A percentile compares a stretch with the other conserved stretches of the same genome.
These are phyloP conservation scores for Zoroaster sp. DNA, from an alignment of 53 echinoderm and acorn worm species.

Conservation along the genomic window DNA sequence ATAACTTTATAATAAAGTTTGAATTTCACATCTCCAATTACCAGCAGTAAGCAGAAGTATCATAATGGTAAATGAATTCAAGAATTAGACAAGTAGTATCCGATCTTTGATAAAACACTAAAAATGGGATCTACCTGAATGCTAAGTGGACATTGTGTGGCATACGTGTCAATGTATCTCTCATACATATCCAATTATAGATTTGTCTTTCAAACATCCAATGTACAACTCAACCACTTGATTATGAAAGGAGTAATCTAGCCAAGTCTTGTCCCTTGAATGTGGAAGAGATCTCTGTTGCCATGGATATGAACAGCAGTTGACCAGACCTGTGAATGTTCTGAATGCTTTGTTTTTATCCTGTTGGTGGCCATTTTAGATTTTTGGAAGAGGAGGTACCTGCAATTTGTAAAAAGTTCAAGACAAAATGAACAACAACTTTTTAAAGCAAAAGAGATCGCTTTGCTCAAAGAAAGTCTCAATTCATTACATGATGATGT, in stretches of 20 bases:
- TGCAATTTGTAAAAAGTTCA: too few species aligned
- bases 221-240: constrained; percentile 65
- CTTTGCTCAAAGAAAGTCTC: too few species aligned
- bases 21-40: too few species aligned
- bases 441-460: too few species aligned
- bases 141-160: constrained; percentile 66
- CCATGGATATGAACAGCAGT: constrained; percentile 73
- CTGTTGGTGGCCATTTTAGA: constrained; percentile 22
- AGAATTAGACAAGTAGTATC: too few species aligned
- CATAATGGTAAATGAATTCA: background rate
- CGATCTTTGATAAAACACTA: too few species aligned
- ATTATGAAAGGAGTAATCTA: constrained; percentile 78
- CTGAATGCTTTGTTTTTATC: constrained; percentile 8
- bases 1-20: too few species aligned
- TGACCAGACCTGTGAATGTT: constrained; percentile 66
- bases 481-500: too few species aligned
- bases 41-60: too few species aligned
- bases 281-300: constrained; percentile 68
- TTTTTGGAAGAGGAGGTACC: constrained; percentile 67
- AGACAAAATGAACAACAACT: too few species aligned
- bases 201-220: constrained; percentile 26
- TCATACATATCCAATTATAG: constrained; percentile 65
- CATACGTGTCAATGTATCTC: constrained; percentile 62
- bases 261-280: constrained; percentile 57
- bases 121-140: constrained; percentile 65